Evolutionary conservation across 2,888 invertebrate species (phyloP).

Genomic region (Disparrhopalites patrizii): DNA sequence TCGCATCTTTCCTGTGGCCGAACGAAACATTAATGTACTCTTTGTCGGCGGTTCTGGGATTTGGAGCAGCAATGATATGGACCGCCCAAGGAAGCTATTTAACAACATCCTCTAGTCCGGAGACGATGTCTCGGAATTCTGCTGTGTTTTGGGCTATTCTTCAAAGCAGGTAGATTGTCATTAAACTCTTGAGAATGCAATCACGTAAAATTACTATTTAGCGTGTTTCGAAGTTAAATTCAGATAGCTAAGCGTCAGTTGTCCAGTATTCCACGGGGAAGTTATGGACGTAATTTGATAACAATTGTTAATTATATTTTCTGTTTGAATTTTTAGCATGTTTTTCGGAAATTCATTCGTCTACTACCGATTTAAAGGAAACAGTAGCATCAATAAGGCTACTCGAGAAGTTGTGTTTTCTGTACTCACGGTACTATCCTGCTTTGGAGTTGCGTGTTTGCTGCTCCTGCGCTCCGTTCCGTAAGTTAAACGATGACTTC

Average conservation of each 20-base stretch:
- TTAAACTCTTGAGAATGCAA: background rate
- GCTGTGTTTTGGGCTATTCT: conserved; percentile 97
- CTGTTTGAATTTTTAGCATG: conserved; percentile 80
- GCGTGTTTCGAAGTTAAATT: background rate
- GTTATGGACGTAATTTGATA: background rate
- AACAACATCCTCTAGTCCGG: conserved; percentile 80
- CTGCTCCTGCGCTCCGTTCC: conserved; percentile 37
- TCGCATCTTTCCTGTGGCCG: conserved; percentile 81
- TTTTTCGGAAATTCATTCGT: conserved; percentile 94
- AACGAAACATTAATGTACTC: conserved; percentile 77
- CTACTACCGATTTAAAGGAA: conserved; percentile 81
- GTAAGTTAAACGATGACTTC: conserved; percentile 27
- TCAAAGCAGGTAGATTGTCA: conserved; percentile 68
- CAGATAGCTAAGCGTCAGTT: background rate
- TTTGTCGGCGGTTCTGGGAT: conserved; percentile 79
- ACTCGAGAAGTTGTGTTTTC: conserved; percentile 76
- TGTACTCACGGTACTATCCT: conserved; percentile 59
- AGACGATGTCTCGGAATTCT: conserved; percentile 87
- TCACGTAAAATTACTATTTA: background rate
- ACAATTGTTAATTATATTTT: conserved; percentile 39
- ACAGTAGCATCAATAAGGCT: conserved; percentile 64
- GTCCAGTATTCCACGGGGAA: background rate
- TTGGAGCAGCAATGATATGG: conserved; percentile 94
- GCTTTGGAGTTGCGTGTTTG: conserved; percentile 61
- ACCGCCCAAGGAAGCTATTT: conserved; percentile 91